Evolutionary conservation across 2,113 vertebrate genomes (phyloP), one percentile per base, ranked within the genome.

Genomic region (Megatriorchis doriae): DNA sequence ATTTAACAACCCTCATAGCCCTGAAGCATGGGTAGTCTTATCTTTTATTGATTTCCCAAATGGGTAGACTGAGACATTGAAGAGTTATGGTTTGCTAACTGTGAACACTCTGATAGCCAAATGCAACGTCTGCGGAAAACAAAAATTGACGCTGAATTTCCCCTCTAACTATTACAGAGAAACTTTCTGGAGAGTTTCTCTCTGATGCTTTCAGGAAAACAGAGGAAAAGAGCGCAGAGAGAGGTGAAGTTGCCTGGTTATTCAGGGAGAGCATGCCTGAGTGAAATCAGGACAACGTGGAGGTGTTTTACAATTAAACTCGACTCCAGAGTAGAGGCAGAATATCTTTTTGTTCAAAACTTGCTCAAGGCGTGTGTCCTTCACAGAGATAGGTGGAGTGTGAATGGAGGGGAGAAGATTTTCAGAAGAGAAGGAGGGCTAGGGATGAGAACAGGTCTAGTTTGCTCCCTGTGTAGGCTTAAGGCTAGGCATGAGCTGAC

Each of bases 1-100:
- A 13, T 58, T 90, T 92, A 45, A 61, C 36, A 70, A 17, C 17
- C 6, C 34, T 93, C 45, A 16, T 3, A 77, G 29, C 32, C 50
- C 53, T 55, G 81, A 80, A 95, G 83, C 43, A 43, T 38, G 43
- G 45, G 38, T 75, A 92, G 74, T 47, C 59, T 90, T 90, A 88
- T 88, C 50, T 96, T 93, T 66, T 81, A 83, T 58, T 83, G 72
- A 81, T 96, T 95, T 93, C 88, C 72, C 67, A 65, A 55, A 84
- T 40, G 90, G 52, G 21, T 63, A 0, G 16, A 13, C 59, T 88
- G 88, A 91, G 86, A 74, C 16, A 9, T 22, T 58, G 80, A 94
- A 63, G 77, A 74, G 52, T 81, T 93, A 70, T 61, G 72, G 38
- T 83, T 88, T 95, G 86, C 59, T 93, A 32, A 55, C 68, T 62